phyloP scores from a whole-genome alignment of 2,888 invertebrate genomes.

The Dimorphilus gyrociliatus region DNA sequence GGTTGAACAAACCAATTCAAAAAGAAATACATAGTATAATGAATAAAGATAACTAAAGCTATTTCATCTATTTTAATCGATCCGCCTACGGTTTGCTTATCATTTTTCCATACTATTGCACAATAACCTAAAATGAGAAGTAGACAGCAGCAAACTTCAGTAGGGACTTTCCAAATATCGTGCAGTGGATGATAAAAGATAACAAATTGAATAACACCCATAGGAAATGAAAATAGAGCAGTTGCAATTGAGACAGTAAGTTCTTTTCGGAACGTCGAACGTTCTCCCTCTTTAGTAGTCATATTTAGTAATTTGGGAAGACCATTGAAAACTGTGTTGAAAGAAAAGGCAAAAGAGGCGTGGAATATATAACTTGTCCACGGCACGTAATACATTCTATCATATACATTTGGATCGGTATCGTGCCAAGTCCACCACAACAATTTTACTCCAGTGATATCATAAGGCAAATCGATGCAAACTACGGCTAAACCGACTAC shows the following conservation, averaged over 20 bases:
- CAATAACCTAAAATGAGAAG: slow-evolving; percentile 35
- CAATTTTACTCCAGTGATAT: slow-evolving; percentile 58
- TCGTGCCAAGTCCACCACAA: slow-evolving; percentile 69
- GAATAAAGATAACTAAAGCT: slow-evolving; percentile 39
- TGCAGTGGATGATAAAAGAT: slow-evolving; percentile 61
- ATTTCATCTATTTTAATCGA: slow-evolving; percentile 15
- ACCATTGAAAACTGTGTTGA: slow-evolving; percentile 51
- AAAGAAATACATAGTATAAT: slow-evolving; percentile 49
- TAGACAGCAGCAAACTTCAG: slow-evolving; percentile 52
- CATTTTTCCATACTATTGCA: not conserved
- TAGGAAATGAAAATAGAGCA: slow-evolving; percentile 52
- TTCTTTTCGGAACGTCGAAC: slow-evolving; percentile 43
- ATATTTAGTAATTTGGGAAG: slow-evolving; percentile 42
- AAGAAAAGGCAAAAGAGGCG: slow-evolving; percentile 54
- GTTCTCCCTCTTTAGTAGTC: not conserved
- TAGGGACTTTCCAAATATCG: slow-evolving; percentile 50
- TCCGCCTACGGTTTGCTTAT: not conserved
- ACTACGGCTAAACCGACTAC: slow-evolving; percentile 53
- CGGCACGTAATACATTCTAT: slow-evolving; percentile 64
- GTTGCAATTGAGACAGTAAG: slow-evolving; percentile 45
- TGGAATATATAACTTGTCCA: slow-evolving; percentile 72
- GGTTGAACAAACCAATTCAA: slow-evolving; percentile 52
- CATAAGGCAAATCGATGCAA: slow-evolving; percentile 59
- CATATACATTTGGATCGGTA: slow-evolving; percentile 44
- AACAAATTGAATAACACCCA: slow-evolving; percentile 54